Base-by-base conservation (phyloP, 2,888 invertebrate genomes). In the Caenorhabditis sp. region DNA sequence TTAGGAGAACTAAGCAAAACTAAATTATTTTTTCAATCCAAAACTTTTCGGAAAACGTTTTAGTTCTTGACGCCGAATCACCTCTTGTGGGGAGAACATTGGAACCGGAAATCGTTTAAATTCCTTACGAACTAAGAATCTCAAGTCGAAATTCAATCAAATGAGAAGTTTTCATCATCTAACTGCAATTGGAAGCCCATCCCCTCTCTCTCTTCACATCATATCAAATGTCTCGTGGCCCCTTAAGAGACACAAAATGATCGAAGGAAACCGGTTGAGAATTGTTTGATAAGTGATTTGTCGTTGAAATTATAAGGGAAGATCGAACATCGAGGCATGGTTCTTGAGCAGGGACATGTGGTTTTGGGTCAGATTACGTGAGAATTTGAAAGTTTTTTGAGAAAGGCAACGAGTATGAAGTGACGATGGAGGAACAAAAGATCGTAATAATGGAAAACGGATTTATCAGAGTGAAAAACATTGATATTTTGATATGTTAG, bases 311-410 rank as follows among this genome's bases (percentile, higher is more conserved):
- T 38, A 16, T 35, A 0, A 38, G 14, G 68, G 76, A 76, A 76
- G 76, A 76, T 76, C 76, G 68, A 76, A 68, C 76, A 76, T 64
- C 38, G 54, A 41, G 51, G 38, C 35, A 22, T 35, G 41, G 24
- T 54, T 63, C 38, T 47, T 58, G 75, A 66, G 75, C 66, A 75
- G 6, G n/a, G 41, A 38, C 56, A 35, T 31, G 75, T 68, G 59
- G 68, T 59, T 59, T 66, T 14, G 44, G 28, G 68, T 31, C 49
- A 75, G 76, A 68, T 68, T 76, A 76, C 76, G 76, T 76, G 76
- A 76, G 76, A 76, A 49, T 68, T 58, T 16, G 3, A 8, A 76
- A 19, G 28, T 74, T 74, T 64, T 63, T 64, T 56, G 6, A 28
- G 19, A 28, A 47, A 16, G 19, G 24, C 41, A 16, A 47, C 6